These are phyloP conservation scores for Peromyscus melanophrys DNA, from an alignment of 2,797 vertebrate species.

Conservation along the genomic window DNA sequence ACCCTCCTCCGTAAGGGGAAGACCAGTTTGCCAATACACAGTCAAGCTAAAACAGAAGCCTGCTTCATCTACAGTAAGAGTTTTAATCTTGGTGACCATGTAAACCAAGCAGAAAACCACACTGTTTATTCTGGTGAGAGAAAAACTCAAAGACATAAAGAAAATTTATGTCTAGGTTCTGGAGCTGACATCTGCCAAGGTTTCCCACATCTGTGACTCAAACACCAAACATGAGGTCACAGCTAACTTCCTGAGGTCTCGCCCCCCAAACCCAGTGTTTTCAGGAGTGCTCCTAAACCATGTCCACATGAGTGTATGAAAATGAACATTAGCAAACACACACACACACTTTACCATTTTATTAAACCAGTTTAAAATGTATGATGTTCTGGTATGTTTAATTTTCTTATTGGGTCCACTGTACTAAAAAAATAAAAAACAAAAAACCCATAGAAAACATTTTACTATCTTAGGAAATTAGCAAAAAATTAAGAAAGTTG, in stretches of 20 bases:
- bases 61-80: neutral
- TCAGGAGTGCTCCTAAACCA: neutral
- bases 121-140: constrained; percentile 60
- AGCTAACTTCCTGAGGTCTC: neutral
- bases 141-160: constrained; percentile 55
- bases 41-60: neutral
- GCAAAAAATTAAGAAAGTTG: constrained; percentile 85
- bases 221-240: neutral
- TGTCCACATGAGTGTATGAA: neutral
- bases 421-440: constrained; percentile 46
- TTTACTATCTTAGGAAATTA: constrained; percentile 85
- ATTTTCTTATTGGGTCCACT: constrained; percentile 70
- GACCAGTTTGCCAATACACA: neutral
- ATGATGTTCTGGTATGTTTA: constrained; percentile 40
- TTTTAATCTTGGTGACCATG: neutral
- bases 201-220: constrained; percentile 72
- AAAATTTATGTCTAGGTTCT: constrained; percentile 25
- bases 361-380: constrained; percentile 84
- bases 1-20: neutral
- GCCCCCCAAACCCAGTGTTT: neutral
- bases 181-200: neutral
- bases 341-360: constrained; percentile 77
- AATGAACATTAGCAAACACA: neutral
- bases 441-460: constrained; percentile 85
- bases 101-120: constrained; percentile 57